These are phyloP conservation scores for Drosophila albomicans DNA, from an alignment of 1,140 invertebrate genomes.

Conservation along the genomic window DNA sequence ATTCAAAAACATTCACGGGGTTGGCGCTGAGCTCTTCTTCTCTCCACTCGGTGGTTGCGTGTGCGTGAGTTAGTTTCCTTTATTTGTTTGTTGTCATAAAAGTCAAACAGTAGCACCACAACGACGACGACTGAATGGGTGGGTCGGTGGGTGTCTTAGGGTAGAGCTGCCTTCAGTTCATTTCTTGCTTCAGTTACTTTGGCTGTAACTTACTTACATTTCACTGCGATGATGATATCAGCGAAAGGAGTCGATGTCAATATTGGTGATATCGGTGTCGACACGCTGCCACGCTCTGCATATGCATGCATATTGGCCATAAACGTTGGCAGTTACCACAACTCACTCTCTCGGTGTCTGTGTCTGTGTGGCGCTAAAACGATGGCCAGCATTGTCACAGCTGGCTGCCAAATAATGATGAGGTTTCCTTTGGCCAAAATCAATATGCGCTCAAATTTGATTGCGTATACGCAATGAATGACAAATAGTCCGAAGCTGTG, in stretches of 20 bases:
- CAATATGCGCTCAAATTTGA: constrained; percentile 37
- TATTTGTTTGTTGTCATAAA: constrained; percentile 59
- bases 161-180: neutral
- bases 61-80: constrained; percentile 42
- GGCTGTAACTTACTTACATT: constrained; percentile 9
- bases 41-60: constrained; percentile 12
- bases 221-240: constrained; percentile 52
- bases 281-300: constrained; percentile 1
- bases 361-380: constrained; percentile 21
- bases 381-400: constrained; percentile 29
- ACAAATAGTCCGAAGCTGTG: constrained; percentile 6
- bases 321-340: constrained; percentile 11
- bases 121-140: no score
- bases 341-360: neutral
- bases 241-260: constrained; percentile 2
- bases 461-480: constrained; percentile 43
- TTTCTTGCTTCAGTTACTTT: neutral
- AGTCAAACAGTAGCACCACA: constrained; percentile 43
- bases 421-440: constrained; percentile 24
- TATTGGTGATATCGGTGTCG: neutral
- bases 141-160: neutral
- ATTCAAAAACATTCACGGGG: constrained; percentile 28
- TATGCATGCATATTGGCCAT: constrained; percentile 49
- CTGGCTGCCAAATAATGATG: constrained; percentile 44
- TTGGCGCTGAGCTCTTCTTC: neutral